phyloP scores from a whole-genome alignment of 2,888 invertebrate genomes.

The Steinernema carpocapsae region DNA sequence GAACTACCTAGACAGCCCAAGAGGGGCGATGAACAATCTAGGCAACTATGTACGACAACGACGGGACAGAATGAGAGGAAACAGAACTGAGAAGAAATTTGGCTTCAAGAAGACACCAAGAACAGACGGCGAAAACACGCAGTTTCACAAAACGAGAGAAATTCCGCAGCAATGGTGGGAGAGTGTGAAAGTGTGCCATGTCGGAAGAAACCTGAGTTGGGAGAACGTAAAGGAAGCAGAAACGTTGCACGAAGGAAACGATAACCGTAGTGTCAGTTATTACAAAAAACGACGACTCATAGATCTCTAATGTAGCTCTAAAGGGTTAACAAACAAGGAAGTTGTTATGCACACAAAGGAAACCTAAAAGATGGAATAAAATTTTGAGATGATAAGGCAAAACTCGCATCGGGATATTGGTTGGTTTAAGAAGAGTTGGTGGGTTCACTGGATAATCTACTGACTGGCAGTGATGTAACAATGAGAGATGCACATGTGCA shows the following conservation, averaged over 20 bases:
- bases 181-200: slow-evolving; percentile 2
- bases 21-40: too few relatives aligned
- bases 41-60: too few relatives aligned
- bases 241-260: slow-evolving; percentile 1
- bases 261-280: slow-evolving; percentile 22
- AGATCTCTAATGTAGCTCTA: not conserved
- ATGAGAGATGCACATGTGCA: slow-evolving; percentile 16
- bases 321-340: not conserved
- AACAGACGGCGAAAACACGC: not conserved
- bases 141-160: not conserved
- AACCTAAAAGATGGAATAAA: not conserved
- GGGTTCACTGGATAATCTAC: slow-evolving; percentile 28
- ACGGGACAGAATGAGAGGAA: not conserved
- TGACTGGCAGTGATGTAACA: slow-evolving; percentile 27
- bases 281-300: not conserved
- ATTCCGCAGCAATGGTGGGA: not conserved
- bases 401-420: slow-evolving; percentile 32
- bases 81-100: not conserved
- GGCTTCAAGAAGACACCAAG: not conserved
- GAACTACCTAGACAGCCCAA: too few relatives aligned
- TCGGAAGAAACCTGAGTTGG: slow-evolving; percentile 5
- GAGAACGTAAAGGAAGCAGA: not conserved
- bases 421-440: too few relatives aligned
- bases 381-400: slow-evolving; percentile 12
- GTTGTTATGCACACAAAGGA: slow-evolving; percentile 9